Conservation (phyloP, 2,888 invertebrate species). For the Uropetala carovei region DNA sequence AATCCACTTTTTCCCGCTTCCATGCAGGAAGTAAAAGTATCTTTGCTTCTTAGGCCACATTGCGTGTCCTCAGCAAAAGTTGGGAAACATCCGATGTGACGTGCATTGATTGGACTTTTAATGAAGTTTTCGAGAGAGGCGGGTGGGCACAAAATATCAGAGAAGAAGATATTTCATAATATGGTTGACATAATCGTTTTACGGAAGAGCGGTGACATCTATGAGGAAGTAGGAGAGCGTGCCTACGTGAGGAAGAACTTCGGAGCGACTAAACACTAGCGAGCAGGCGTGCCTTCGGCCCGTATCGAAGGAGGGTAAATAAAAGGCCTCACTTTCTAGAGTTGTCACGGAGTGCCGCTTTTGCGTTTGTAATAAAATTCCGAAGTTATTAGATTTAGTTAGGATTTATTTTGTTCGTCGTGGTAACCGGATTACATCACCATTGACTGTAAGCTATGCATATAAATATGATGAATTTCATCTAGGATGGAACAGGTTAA, state of each 20-base stretch:
- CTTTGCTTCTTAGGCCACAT: background rate
- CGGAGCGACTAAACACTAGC: background rate
- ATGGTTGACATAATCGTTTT: slow-evolving; percentile 7
- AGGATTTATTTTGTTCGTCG: too few relatives aligned
- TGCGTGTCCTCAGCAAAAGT: background rate
- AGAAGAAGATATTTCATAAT: background rate
- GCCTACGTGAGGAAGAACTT: background rate
- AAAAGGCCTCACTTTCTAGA: background rate
- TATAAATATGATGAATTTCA: too few relatives aligned
- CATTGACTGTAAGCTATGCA: too few relatives aligned
- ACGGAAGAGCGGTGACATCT: background rate
- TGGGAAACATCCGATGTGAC: background rate
- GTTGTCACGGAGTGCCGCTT: background rate
- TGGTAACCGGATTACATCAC: too few relatives aligned
- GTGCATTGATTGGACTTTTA: background rate
- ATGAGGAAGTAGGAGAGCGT: background rate
- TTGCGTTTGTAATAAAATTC: too few relatives aligned
- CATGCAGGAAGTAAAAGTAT: too few relatives aligned
- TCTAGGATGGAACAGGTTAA: too few relatives aligned
- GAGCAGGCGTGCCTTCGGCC: background rate
- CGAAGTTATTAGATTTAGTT: too few relatives aligned
- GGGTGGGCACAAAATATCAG: background rate
- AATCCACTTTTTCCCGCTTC: too few relatives aligned
- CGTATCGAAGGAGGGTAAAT: background rate
- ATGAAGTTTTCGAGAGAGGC: background rate